Evolutionary conservation across 2,888 invertebrate genomes (phyloP), one percentile per base, ranked within the genome.

Genomic region (Tenthredo amoena): DNA sequence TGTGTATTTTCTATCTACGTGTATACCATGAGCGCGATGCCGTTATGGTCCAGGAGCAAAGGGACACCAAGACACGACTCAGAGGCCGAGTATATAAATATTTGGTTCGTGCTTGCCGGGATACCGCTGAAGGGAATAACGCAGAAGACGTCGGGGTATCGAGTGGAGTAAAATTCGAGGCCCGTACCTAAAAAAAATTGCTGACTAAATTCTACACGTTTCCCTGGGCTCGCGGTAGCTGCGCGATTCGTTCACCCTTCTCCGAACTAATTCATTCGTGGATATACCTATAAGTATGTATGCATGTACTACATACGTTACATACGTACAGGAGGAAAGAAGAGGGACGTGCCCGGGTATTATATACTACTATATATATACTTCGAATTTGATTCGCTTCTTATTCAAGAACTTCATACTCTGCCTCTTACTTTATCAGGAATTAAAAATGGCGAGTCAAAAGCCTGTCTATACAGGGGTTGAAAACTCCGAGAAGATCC

Each of bases 21-120:
- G 3, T n/a, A 40, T 68, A 15, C 15, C 15, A 12, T 26, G 12
- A 21, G 26, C n/a, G 1, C 15, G 31, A 26, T 62, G 62, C 26
- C 62, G 62, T 26, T 26, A 62, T 62, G 47, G 31, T 31, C 18
- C 31, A 31, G 15, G 77, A 50, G 77, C 31, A 31, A 34, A 31
- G 50, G 72, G 72, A 72, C 43, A 50, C 55, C 47, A 18, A 15
- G 55, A 55, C 77, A 50, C 55, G 77, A 77, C 47, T 34, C 77
- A 31, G 31, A 55, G 34, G 55, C 18, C 47, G 40, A 62, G 62
- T 81, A 37, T 81, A 81, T 81, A 81, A 81, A 81, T 81, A 81
- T 81, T 81, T 81, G 81, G 81, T 40, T 81, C 81, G 37, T 62
- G 58, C 81, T 58, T 40, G 37, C 31, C 58, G 81, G 62, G 81